Evolutionary conservation across 1,140 invertebrate genomes (phyloP).

Genomic region (Heliconius hermathena): DNA sequence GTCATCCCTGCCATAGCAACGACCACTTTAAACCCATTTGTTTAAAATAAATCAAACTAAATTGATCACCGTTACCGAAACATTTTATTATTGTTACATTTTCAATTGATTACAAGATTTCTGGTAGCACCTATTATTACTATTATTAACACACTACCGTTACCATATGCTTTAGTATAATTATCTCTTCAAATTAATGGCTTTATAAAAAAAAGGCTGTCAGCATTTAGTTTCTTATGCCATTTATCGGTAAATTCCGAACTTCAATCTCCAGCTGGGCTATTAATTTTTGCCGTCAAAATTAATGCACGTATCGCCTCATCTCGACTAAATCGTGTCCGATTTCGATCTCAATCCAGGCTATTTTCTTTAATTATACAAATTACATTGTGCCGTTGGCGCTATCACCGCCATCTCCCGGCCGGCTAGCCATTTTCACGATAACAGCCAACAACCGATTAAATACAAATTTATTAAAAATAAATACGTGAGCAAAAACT

Average conservation of each 20-base stretch:
- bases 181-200: slow-evolving; percentile 15
- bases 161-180: neutral
- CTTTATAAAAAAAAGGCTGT: slow-evolving; percentile 1
- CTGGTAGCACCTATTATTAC: neutral
- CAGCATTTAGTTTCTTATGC: slow-evolving; percentile 15
- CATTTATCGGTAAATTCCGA: slow-evolving; percentile 28
- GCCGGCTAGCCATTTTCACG: slow-evolving; percentile 62
- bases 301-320: slow-evolving; percentile 36
- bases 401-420: slow-evolving; percentile 59
- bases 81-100: neutral
- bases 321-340: slow-evolving; percentile 50
- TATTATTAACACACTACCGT: neutral
- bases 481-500: slow-evolving; percentile 36
- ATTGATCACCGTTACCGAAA: neutral
- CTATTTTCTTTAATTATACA: slow-evolving; percentile 78
- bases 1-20: neutral
- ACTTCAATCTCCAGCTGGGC: slow-evolving; percentile 27
- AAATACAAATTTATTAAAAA: slow-evolving; percentile 48
- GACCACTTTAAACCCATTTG: neutral
- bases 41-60: neutral
- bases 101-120: neutral
- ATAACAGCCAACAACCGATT: slow-evolving; percentile 57
- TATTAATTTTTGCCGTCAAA: slow-evolving; percentile 40
- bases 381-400: slow-evolving; percentile 64
- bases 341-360: slow-evolving; percentile 60